Percentiles rank a stretch among this genome's conserved stretches.
phyloP scores from a whole-genome alignment of 2,797 vertebrate genomes.

The Arctocebus calabarensis region DNA sequence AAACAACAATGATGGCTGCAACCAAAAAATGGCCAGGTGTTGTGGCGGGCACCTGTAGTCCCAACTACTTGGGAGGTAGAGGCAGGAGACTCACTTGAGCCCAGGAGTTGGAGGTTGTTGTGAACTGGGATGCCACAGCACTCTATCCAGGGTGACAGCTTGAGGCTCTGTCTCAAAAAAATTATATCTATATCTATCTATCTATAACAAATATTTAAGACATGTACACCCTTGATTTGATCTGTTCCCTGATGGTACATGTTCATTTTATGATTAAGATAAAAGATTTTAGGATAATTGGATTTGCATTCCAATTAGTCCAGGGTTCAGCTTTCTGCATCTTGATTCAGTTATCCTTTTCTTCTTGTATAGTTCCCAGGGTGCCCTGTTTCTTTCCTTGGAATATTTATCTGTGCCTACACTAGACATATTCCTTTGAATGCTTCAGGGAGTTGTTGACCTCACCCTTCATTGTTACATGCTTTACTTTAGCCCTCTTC shows the following conservation, averaged over 20 bases:
- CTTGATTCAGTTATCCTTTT: constrained; percentile 58
- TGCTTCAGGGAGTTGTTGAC: constrained; percentile 12
- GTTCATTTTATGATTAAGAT: constrained; percentile 55
- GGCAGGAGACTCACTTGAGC: no score
- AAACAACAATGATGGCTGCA: no score
- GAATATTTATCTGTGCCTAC: background rate
- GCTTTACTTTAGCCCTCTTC: constrained; percentile 18
- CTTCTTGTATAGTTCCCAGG: background rate
- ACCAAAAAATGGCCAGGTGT: no score
- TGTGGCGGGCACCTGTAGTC: no score
- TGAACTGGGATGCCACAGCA: no score
- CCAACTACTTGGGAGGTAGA: no score
- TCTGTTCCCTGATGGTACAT: background rate
- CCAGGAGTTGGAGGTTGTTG: no score
- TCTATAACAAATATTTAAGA: background rate
- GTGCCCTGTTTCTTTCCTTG: background rate
- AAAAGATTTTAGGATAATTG: constrained; percentile 29
- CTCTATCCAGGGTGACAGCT: no score
- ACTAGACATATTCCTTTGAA: background rate
- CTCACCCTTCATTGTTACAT: background rate
- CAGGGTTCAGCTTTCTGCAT: constrained; percentile 25
- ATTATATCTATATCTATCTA: no score
- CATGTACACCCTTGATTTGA: background rate
- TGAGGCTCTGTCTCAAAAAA: no score
- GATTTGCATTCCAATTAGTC: background rate